phyloP scores from a whole-genome alignment of 2,113 vertebrate species.

The Microcebus griseorufus region DNA sequence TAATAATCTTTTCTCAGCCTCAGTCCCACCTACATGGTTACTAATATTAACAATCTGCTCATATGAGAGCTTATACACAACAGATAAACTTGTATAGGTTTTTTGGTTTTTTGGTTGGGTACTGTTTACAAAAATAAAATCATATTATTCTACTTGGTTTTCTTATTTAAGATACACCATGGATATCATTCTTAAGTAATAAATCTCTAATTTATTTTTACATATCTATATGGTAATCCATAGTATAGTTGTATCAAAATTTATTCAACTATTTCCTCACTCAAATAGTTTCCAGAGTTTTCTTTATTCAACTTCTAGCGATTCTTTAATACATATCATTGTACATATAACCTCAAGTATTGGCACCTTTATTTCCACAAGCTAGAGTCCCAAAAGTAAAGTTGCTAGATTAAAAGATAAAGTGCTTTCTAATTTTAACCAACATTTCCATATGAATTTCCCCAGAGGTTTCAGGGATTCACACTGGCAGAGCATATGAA shows the following conservation, averaged over 20 bases:
- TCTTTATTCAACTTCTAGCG: neutral
- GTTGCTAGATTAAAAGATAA: neutral
- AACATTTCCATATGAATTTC: slow-evolving; percentile 22
- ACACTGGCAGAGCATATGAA: neutral
- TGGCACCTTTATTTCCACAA: neutral
- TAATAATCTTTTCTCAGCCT: neutral
- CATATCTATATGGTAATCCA: neutral
- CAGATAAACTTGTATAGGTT: no score
- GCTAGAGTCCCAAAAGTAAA: neutral
- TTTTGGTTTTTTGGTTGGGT: neutral
- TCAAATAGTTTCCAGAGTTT: neutral
- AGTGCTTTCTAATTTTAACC: neutral
- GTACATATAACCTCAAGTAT: neutral
- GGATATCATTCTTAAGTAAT: neutral
- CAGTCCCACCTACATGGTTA: neutral
- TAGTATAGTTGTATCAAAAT: neutral
- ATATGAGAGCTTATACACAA: neutral
- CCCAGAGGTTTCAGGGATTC: neutral
- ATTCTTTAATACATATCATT: neutral
- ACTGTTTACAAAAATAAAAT: neutral
- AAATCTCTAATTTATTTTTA: slow-evolving; percentile 10
- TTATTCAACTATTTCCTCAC: neutral
- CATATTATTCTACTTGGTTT: neutral
- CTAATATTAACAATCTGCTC: neutral
- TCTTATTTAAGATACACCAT: neutral